phyloP scores from a whole-genome alignment of 2,113 vertebrate genomes.

The Channa maculata region DNA sequence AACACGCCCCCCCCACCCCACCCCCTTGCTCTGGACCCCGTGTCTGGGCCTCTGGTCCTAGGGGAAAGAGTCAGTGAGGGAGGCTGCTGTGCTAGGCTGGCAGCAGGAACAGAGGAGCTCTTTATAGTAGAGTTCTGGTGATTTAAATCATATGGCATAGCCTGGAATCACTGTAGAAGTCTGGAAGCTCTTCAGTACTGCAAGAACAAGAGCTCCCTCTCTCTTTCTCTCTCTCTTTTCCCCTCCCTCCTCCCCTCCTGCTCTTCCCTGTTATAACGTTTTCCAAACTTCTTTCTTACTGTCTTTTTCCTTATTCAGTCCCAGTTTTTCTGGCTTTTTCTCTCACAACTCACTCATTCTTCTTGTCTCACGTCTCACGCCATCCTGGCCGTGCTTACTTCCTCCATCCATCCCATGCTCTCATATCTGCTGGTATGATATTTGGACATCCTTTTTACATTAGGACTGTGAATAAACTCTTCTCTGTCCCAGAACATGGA shows the following conservation, averaged over 20 bases:
- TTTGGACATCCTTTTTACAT: slow-evolving; percentile 49
- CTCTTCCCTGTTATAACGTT: slow-evolving; percentile 75
- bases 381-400: slow-evolving; percentile 29
- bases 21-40: slow-evolving; percentile 73
- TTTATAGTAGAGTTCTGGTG: slow-evolving; percentile 89
- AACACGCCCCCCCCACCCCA: slow-evolving; percentile 34
- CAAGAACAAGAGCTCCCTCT: slow-evolving; percentile 82
- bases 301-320: slow-evolving; percentile 71
- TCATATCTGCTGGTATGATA: slow-evolving; percentile 62
- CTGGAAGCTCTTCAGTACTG: slow-evolving; percentile 84
- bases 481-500: slow-evolving; percentile 21
- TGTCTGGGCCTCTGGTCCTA: slow-evolving; percentile 81
- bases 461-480: slow-evolving; percentile 38
- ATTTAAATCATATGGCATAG: slow-evolving; percentile 92
- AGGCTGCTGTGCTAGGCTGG: slow-evolving; percentile 85
- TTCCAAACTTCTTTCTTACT: slow-evolving; percentile 80
- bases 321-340: slow-evolving; percentile 70
- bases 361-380: slow-evolving; percentile 56
- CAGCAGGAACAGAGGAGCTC: slow-evolving; percentile 88
- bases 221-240: slow-evolving; percentile 58
- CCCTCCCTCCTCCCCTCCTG: slow-evolving; percentile 36
- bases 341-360: slow-evolving; percentile 54
- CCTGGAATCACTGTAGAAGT: slow-evolving; percentile 85
- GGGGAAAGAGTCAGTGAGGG: slow-evolving; percentile 77
- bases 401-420: slow-evolving; percentile 42